Percentiles rank a stretch among this genome's conserved stretches.
These are phyloP conservation scores for Phasia obesa DNA, from an alignment of 2,888 invertebrate species.

Conservation along the genomic window DNA sequence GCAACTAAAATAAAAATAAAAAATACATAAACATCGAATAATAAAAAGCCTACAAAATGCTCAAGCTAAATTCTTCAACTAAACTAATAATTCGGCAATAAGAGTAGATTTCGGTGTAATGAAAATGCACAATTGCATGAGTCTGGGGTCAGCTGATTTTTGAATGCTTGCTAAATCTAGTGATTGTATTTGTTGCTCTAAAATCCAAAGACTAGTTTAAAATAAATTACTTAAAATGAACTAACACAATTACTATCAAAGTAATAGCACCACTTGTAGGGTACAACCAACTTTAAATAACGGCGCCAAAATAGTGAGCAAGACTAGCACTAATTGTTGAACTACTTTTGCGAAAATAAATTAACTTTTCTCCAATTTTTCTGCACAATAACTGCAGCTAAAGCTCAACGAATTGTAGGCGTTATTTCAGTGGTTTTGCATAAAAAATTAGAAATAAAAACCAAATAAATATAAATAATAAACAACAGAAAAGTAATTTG, in stretches of 20 bases:
- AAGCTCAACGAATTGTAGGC: constrained; percentile 51
- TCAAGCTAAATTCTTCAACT: too few relatives aligned
- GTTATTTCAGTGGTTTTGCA: constrained; percentile 43
- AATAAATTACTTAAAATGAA: too few relatives aligned
- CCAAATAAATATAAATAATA: not conserved
- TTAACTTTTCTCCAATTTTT: not conserved
- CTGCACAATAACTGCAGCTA: constrained; percentile 11
- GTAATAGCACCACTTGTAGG: too few relatives aligned
- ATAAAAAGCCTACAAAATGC: not conserved
- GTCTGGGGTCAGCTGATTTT: too few relatives aligned
- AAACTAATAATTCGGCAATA: too few relatives aligned
- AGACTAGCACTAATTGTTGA: constrained; percentile 50
- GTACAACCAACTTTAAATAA: not conserved
- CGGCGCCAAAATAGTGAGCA: constrained; percentile 44
- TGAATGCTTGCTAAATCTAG: too few relatives aligned
- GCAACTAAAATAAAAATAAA: not conserved
- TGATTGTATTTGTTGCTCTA: too few relatives aligned
- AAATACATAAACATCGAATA: constrained; percentile 11
- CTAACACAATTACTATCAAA: too few relatives aligned
- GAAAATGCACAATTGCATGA: too few relatives aligned
- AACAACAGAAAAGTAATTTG: constrained; percentile 7
- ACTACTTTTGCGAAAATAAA: constrained; percentile 20
- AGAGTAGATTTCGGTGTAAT: too few relatives aligned
- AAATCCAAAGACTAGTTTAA: too few relatives aligned
- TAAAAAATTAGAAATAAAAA: constrained; percentile 8